Evolutionary conservation across 2,797 vertebrate genomes (phyloP).

Genomic region (Denticeps clupeoides): DNA sequence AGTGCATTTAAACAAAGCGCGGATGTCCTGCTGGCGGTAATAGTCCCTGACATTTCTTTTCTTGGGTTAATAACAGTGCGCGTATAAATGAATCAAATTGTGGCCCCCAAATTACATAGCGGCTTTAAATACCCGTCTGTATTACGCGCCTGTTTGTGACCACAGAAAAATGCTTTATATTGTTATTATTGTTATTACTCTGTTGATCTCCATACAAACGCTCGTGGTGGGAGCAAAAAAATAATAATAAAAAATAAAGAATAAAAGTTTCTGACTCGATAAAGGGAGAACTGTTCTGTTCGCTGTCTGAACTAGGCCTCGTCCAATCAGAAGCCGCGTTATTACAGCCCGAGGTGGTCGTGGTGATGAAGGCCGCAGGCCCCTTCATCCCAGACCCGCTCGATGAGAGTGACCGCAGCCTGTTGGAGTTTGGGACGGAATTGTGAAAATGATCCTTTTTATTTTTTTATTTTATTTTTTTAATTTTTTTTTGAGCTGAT

Average conservation of each 20-base stretch:
- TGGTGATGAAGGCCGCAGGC: too few species aligned
- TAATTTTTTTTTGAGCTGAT: slow-evolving; percentile 47
- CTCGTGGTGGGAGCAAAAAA: slow-evolving; percentile 48
- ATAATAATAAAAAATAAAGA: too few species aligned
- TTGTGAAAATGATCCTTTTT: slow-evolving; percentile 72
- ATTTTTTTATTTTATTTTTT: too few species aligned
- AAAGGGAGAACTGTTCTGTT: slow-evolving; percentile 11
- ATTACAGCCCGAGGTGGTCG: too few species aligned
- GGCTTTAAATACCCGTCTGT: slow-evolving; percentile 70
- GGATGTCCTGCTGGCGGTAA: slow-evolving; percentile 72
- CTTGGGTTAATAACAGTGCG: slow-evolving; percentile 76
- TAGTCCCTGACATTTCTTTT: slow-evolving; percentile 72
- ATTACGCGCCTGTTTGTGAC: slow-evolving; percentile 66
- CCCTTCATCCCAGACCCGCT: too few species aligned
- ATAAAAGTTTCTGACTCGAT: too few species aligned
- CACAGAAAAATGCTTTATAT: slow-evolving; percentile 59
- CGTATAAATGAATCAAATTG: slow-evolving; percentile 76
- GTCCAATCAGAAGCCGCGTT: too few species aligned
- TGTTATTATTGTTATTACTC: slow-evolving; percentile 66
- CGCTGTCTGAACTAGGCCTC: too few species aligned
- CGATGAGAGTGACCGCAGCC: slow-evolving; percentile 66
- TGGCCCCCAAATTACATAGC: slow-evolving; percentile 73
- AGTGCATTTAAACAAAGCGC: slow-evolving; percentile 74
- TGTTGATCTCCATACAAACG: slow-evolving; percentile 57
- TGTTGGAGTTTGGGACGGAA: slow-evolving; percentile 71